Base-by-base conservation (phyloP, 2,888 invertebrate genomes). In the Julus scanicus region DNA sequence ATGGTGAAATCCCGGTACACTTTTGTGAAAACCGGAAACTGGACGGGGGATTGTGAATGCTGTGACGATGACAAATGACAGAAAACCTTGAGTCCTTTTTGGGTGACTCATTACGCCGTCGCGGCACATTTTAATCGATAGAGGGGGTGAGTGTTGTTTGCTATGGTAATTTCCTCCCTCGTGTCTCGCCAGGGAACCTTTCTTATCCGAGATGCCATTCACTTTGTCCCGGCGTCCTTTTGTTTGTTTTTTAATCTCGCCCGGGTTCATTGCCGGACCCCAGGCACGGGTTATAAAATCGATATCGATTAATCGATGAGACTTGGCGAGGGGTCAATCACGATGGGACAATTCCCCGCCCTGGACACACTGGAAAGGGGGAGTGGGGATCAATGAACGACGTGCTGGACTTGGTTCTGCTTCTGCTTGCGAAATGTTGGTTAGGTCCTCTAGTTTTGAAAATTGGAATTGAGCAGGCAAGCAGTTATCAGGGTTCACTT, bases 241-340 rank as follows among this genome's bases (percentile, higher is more conserved):
- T 29, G 71, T 71, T 71, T 71, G 71, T 71, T 71, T 71, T 71
- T 71, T 71, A 71, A 71, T 71, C 71, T 29, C 29, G 71, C 71
- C 71, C 20, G 71, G 71, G 71, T 29, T 71, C 71, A 71, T 29
- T 71, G 71, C 29, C 71, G 71, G 71, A 71, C 71, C 71, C 71
- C 71, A 71, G 71, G n/a, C 71, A 71, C 71, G 71, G 20, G 71
- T 29, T 29, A 29, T 71, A 29, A 71, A 71, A 63, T 71, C 71
- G 71, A 71, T 71, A 71, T 71, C 71, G 71, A 71, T 71, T 71
- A 71, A 71, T 71, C 71, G 71, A 71, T 63, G n/a, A 3, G 17
- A n/a, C 20, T 15, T 20, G 3, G 63, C 20, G 63, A n/a, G 63
- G 63, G 63, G 17, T 71, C 29, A 71, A 71, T 71, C 71, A 71